Base-by-base conservation (phyloP, 2,797 vertebrate species). In the Falco biarmicus region DNA sequence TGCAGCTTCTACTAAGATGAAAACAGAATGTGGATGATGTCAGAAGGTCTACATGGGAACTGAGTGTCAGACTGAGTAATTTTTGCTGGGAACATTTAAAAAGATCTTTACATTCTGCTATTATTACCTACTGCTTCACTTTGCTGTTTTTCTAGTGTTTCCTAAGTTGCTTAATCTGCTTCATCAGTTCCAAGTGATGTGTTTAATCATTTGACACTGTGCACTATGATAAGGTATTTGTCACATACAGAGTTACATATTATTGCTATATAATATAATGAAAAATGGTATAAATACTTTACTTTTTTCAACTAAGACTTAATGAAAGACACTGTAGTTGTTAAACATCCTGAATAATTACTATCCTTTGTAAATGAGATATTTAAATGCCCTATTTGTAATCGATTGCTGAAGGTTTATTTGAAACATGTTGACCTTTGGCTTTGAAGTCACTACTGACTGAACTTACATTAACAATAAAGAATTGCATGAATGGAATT, bases 111-210 rank as follows among this genome's bases (percentile, higher is more conserved):
- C 57, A 89, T 81, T 93, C 87, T 95, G 74, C 78, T 93, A 51
- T 92, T 95, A 96, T 93, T 84, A 84, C 41, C 19, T 84, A 71
- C 80, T 76, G 45, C n/a, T 89, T 94, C 93, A n/a, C 86, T 94
- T 95, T 95, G 41, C 53, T 89, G 65, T 90, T 97, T 97, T 91
- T 85, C 74, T 74, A 75, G 61, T 87, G 48, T 92, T 95, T 76
- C 65, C 96, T 87, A 83, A 92, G 60, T 92, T 97, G 86, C 84
- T 96, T 95, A 88, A 90, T 96, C 92, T 95, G 59, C 66, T 97
- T 97, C 63, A 95, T 90, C 80, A 50, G 53, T 65, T 97, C 68
- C 90, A 96, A 97, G 54, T 89, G 90, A 90, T 88, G 15, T 22
- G 48, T 43, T 96, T 96, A 94, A 97, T 96, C 71, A 96, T 74